Conservation (phyloP, 2,888 invertebrate species). For the Hyposoter didymator region DNA sequence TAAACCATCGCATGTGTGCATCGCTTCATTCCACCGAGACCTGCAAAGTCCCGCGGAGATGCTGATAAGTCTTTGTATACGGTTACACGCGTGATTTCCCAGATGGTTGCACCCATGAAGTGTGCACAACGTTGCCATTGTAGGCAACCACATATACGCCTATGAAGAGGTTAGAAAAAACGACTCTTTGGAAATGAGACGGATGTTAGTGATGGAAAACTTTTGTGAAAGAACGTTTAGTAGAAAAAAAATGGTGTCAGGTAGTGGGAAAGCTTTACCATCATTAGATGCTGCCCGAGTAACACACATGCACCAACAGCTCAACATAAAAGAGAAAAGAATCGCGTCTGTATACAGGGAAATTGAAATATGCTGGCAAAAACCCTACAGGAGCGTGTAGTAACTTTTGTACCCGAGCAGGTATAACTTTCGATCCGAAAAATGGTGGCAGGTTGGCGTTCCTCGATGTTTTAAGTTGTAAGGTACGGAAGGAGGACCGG, state of each 20-base stretch:
- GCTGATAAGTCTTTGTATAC: not conserved
- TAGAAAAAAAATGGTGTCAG: conserved; percentile 21
- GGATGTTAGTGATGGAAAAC: not conserved
- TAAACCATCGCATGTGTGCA: too few species aligned
- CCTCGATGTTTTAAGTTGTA: conserved; percentile 51
- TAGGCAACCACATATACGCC: not conserved
- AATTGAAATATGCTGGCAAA: conserved; percentile 18
- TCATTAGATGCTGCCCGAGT: conserved; percentile 8
- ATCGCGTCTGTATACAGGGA: not conserved
- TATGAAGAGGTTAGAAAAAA: not conserved
- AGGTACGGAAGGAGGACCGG: conserved; percentile 34
- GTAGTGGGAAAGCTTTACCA: not conserved
- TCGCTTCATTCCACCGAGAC: not conserved
- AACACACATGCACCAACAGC: not conserved
- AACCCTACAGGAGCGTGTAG: conserved; percentile 37
- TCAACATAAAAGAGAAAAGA: conserved; percentile 16
- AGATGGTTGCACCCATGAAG: not conserved
- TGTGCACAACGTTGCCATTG: not conserved
- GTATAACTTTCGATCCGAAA: conserved; percentile 82
- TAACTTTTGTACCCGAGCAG: conserved; percentile 74
- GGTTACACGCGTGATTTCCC: not conserved
- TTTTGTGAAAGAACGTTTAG: conserved; percentile 4
- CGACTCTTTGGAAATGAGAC: not conserved
- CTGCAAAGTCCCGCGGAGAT: not conserved
- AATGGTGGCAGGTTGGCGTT: conserved; percentile 80